phyloP scores from a whole-genome alignment of 1,140 invertebrate species.

The Psilanteris sp. region DNA sequence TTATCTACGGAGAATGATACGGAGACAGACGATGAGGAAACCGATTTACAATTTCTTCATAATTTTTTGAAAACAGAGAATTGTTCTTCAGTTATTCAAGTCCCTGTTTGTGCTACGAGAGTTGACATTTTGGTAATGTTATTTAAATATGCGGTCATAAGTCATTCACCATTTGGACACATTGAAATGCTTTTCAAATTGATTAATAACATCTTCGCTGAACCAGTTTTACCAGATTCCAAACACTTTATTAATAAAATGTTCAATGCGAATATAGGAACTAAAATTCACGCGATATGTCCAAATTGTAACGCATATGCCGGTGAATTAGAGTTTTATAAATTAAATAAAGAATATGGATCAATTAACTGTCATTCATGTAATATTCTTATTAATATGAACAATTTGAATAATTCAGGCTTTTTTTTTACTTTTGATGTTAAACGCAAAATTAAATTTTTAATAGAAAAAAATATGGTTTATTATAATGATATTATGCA shows the following conservation, averaged over 20 bases:
- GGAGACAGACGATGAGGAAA: too few species aligned
- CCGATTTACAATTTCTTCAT: too few species aligned
- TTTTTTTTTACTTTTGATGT: constrained; percentile 32
- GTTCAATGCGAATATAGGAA: constrained; percentile 3
- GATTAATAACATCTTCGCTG: too few species aligned
- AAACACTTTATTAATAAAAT: constrained; percentile 4
- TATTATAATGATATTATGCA: constrained; percentile 29
- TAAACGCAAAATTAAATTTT: constrained; percentile 11
- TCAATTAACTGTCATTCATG: neutral
- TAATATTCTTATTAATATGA: neutral
- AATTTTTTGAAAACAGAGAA: too few species aligned
- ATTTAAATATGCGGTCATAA: too few species aligned
- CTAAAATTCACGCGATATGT: constrained; percentile 7
- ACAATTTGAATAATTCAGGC: constrained; percentile 1
- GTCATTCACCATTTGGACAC: too few species aligned
- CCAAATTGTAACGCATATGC: constrained; percentile 3
- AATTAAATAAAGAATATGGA: neutral
- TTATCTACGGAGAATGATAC: too few species aligned
- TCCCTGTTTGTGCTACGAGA: too few species aligned
- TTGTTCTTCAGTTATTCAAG: too few species aligned
- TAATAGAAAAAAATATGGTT: constrained; percentile 14
- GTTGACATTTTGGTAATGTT: too few species aligned
- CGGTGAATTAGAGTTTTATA: neutral
- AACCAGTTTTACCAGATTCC: constrained; percentile 17
- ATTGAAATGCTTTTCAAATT: too few species aligned